phyloP scores from a whole-genome alignment of 2,113 vertebrate species.

The Hirundichthys speculiger region DNA sequence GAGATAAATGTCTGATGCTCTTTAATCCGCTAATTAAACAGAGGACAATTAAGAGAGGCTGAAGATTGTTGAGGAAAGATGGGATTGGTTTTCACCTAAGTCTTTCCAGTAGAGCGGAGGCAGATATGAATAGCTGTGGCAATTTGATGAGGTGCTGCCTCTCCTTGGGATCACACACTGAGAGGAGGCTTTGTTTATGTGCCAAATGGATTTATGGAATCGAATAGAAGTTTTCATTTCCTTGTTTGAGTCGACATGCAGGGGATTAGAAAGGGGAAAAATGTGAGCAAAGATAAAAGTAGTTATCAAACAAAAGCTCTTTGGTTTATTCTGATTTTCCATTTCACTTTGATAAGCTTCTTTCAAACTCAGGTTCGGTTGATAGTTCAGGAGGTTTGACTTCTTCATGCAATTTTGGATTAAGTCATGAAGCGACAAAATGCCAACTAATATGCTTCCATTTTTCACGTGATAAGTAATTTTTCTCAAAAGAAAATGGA shows the following conservation, averaged over 20 bases:
- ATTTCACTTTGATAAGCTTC: conserved; percentile 57
- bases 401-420: conserved; percentile 18
- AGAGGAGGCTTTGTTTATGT: conserved; percentile 78
- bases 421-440: background rate
- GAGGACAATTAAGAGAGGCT: conserved; percentile 66
- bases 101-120: conserved; percentile 69
- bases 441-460: background rate
- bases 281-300: conserved; percentile 65
- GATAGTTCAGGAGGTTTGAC: background rate
- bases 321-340: conserved; percentile 61
- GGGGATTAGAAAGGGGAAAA: conserved; percentile 70
- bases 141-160: conserved; percentile 75
- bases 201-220: conserved; percentile 81
- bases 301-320: conserved; percentile 68
- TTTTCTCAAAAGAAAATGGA: too few relatives aligned
- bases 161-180: conserved; percentile 68
- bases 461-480: too few relatives aligned
- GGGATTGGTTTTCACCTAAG: conserved; percentile 72
- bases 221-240: conserved; percentile 78
- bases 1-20: conserved; percentile 39
- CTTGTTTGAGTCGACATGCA: conserved; percentile 71
- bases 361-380: conserved; percentile 51
- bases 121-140: conserved; percentile 76
- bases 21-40: conserved; percentile 59
- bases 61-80: conserved; percentile 69